Evolutionary conservation across 2,113 vertebrate species (phyloP).

Genomic region (Trematomus loennbergii): DNA sequence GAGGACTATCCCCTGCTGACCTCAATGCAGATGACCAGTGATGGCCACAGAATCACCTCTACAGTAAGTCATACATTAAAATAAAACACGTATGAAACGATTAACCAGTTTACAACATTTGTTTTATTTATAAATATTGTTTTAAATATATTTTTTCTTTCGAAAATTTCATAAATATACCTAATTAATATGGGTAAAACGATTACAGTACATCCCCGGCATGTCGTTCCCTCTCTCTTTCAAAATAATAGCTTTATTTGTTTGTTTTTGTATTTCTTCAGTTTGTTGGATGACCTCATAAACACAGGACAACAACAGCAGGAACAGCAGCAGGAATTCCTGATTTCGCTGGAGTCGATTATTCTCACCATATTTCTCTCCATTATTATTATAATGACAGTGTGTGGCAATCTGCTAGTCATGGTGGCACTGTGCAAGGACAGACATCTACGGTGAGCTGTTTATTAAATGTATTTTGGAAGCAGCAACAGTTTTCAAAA

Average conservation of each 20-base stretch:
- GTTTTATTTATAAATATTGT: too few species aligned
- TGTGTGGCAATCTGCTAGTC: constrained; percentile 86
- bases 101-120: background rate
- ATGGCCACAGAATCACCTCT: constrained; percentile 84
- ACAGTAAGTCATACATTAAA: constrained; percentile 60
- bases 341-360: constrained; percentile 74
- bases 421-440: constrained; percentile 88
- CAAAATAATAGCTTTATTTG: background rate
- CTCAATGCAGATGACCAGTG: constrained; percentile 84
- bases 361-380: constrained; percentile 81
- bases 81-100: background rate
- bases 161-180: too few species aligned
- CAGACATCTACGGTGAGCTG: constrained; percentile 83
- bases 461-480: background rate
- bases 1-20: constrained; percentile 76
- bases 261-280: constrained; percentile 35
- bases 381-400: constrained; percentile 85
- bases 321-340: constrained; percentile 55
- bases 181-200: too few species aligned
- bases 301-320: constrained; percentile 65
- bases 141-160: too few species aligned
- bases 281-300: constrained; percentile 77
- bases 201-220: background rate
- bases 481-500: background rate
- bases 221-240: background rate